These are phyloP conservation scores for Semotilus atromaculatus DNA, from an alignment of 2,797 vertebrate species.

Conservation along the genomic window DNA sequence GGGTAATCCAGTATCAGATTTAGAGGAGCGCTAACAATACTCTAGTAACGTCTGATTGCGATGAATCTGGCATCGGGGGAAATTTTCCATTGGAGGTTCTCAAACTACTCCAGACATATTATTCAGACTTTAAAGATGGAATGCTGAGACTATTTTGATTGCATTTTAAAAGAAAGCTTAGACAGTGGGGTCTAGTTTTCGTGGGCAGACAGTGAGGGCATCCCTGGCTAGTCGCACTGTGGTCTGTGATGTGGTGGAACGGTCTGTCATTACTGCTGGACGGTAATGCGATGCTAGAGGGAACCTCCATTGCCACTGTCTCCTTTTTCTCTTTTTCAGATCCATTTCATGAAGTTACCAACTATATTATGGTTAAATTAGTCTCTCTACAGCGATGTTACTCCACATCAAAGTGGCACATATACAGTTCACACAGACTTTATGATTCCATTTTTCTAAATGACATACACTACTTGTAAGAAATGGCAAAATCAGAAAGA, in stretches of 20 bases:
- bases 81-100: conserved; percentile 32
- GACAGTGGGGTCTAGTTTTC: conserved; percentile 52
- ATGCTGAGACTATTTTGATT: conserved; percentile 56
- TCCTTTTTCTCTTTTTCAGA: conserved; percentile 15
- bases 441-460: not conserved
- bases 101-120: conserved; percentile 53
- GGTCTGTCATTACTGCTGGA: conserved; percentile 82
- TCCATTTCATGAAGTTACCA: not conserved
- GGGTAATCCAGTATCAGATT: not conserved
- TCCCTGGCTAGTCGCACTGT: conserved; percentile 38
- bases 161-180: conserved; percentile 55
- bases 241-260: conserved; percentile 71
- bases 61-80: conserved; percentile 42
- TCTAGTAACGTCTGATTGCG: conserved; percentile 34
- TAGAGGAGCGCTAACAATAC: conserved; percentile 25
- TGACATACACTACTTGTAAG: not conserved
- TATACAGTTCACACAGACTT: not conserved
- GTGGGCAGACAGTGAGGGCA: conserved; percentile 59
- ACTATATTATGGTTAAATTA: not conserved
- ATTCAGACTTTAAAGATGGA: conserved; percentile 52
- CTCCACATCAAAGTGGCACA: not conserved
- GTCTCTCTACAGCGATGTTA: not conserved
- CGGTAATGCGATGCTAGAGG: conserved; percentile 70
- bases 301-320: conserved; percentile 73
- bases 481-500: not conserved